Base-by-base conservation (phyloP, 2,113 vertebrate species). In the Engraulis encrasicolus region DNA sequence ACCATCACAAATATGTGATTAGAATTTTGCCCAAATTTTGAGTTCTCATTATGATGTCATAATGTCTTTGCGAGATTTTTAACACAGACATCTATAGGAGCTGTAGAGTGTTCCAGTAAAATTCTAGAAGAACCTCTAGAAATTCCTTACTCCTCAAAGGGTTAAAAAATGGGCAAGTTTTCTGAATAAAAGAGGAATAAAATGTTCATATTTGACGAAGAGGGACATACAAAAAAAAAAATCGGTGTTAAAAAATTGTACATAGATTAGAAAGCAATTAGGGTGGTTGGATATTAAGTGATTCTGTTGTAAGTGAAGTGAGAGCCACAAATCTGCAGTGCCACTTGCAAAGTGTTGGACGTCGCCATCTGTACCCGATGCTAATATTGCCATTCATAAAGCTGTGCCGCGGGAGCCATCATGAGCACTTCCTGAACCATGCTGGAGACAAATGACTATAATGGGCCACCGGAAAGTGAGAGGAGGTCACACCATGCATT, bases 111-210 rank as follows among this genome's bases (percentile, higher is more conserved):
- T n/a, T n/a, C n/a, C n/a, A n/a, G n/a, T n/a, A n/a, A n/a, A n/a
- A n/a, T n/a, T n/a, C n/a, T n/a, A n/a, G n/a, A n/a, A n/a, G n/a
- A n/a, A n/a, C n/a, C n/a, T n/a, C n/a, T n/a, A n/a, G n/a, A n/a
- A n/a, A n/a, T n/a, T n/a, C n/a, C n/a, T n/a, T n/a, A n/a, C n/a
- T n/a, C n/a, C n/a, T n/a, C n/a, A n/a, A n/a, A n/a, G n/a, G n/a
- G n/a, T n/a, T n/a, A n/a, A n/a, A n/a, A 91, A 77, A 92, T 84
- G 88, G 88, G 87, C 81, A 83, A 74, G 66, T 74, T 74, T 34
- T 11, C 66, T 74, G 66, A 27, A 74, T 74, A 74, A 14, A 74
- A 31, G 66, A 74, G 66, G 34, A 74, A 74, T 31, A n/a, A n/a
- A n/a, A n/a, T n/a, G n/a, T 3, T 5, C 14, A 31, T 74, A 74